Percentiles rank a stretch among this genome's conserved stretches.
Conservation (phyloP, 1,140 invertebrate species). For the Sycophila sp. region DNA sequence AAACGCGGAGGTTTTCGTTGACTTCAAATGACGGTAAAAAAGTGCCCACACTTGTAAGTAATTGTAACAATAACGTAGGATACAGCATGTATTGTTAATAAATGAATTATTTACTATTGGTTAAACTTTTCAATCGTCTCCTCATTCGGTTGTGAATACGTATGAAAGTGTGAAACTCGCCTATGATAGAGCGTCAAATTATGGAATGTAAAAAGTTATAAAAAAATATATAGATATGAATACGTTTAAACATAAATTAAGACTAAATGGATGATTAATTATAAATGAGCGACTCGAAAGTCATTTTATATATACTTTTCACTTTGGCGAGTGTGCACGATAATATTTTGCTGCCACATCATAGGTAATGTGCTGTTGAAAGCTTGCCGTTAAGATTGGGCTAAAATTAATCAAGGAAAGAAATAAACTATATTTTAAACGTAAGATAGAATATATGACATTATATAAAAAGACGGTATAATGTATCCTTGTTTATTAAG, state of each 20-base stretch:
- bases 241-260: conserved; percentile 18
- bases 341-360: conserved; percentile 11
- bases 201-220: conserved; percentile 16
- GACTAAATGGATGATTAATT: conserved; percentile 2
- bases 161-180: conserved; percentile 36
- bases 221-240: conserved; percentile 9
- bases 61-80: conserved; percentile 12
- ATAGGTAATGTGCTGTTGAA: conserved; percentile 16
- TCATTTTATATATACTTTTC: conserved; percentile 34
- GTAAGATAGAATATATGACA: conserved; percentile 27
- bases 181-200: conserved; percentile 4
- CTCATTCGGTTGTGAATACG: conserved; percentile 61
- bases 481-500: conserved; percentile 37
- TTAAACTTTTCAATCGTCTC: conserved; percentile 50
- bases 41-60: background rate
- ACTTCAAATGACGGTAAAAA: conserved; percentile 3
- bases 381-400: conserved; percentile 18
- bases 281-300: conserved; percentile 13
- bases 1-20: conserved; percentile 14
- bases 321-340: conserved; percentile 28
- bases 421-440: conserved; percentile 32
- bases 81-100: conserved; percentile 19
- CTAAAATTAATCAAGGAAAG: conserved; percentile 11
- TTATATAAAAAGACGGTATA: conserved; percentile 35
- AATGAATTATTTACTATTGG: conserved; percentile 42